phyloP scores from a whole-genome alignment of 2,113 vertebrate species.

The Vulpes vulpes region DNA sequence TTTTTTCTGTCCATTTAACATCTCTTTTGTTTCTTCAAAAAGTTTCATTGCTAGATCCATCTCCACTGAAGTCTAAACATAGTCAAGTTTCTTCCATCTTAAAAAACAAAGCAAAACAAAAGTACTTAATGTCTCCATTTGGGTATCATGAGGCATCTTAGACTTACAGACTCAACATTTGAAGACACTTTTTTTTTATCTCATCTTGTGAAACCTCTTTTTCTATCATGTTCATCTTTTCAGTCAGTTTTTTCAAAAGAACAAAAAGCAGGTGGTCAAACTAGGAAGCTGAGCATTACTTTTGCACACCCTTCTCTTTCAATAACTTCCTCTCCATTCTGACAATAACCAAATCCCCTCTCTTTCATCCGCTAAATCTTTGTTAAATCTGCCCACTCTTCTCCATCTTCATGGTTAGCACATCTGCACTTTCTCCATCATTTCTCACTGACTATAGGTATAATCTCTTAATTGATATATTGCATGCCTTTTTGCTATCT shows the following conservation, averaged over 20 bases:
- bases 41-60: background rate
- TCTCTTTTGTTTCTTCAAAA: background rate
- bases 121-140: background rate
- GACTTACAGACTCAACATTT: background rate
- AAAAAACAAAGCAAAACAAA: background rate
- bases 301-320: background rate
- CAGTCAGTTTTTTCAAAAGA: background rate
- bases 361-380: background rate
- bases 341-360: background rate
- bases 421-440: background rate
- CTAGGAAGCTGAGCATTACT: background rate
- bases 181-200: background rate
- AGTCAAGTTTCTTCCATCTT: background rate
- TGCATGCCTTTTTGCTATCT: background rate
- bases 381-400: background rate
- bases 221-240: background rate
- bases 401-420: background rate
- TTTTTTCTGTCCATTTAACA: background rate
- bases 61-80: background rate
- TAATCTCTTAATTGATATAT: background rate
- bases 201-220: background rate
- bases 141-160: background rate
- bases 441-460: background rate
- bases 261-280: background rate
- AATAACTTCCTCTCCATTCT: background rate